Evolutionary conservation across 2,113 vertebrate species (phyloP), one percentile per base, ranked within the genome.

Genomic region (Malurus elegans): DNA sequence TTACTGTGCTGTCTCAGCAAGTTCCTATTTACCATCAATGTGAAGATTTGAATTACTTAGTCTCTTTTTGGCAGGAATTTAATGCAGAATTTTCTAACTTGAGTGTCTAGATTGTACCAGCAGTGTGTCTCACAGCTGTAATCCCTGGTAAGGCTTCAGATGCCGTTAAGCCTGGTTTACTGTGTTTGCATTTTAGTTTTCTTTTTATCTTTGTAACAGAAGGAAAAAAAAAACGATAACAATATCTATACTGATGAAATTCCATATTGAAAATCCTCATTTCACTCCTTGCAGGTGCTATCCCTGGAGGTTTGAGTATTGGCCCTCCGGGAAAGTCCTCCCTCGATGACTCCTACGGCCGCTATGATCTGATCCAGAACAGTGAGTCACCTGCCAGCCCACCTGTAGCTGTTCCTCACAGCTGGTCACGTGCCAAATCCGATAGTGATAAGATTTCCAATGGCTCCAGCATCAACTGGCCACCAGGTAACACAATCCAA

Each of bases 391-490:
- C 99, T 76, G 98, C 98, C 98, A 99, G 98, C 94, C 98, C 99
- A 53, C 98, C 99, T 5, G 98, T 98, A 96, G 98, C 99, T 94
- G 98, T 98, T 95, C 98, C 98, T 89, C 99, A 99, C 96, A 99
- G 98, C 98, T 99, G 99, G 99, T 98, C 99, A 92, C 99, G 98
- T 97, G 98, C 98, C 98, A 99, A 99, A 98, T 98, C 98, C 34
- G 98, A 99, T 95, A 99, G 97, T 89, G 99, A 99, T 88, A 99
- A 99, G 97, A 98, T 99, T 96, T 98, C 99, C 90, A 99, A 99
- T 28, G 99, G 99, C 94, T 99, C 98, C 97, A 99, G 99, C 97
- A 99, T 99, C 79, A 99, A 98, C 98, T 99, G 99, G 99, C 99
- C 99, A 93, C 99, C 99, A 98, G 99, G 99, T 99, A 95, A 98